Conservation (phyloP, 1,140 invertebrate species). For the Drosophila simulans region DNA sequence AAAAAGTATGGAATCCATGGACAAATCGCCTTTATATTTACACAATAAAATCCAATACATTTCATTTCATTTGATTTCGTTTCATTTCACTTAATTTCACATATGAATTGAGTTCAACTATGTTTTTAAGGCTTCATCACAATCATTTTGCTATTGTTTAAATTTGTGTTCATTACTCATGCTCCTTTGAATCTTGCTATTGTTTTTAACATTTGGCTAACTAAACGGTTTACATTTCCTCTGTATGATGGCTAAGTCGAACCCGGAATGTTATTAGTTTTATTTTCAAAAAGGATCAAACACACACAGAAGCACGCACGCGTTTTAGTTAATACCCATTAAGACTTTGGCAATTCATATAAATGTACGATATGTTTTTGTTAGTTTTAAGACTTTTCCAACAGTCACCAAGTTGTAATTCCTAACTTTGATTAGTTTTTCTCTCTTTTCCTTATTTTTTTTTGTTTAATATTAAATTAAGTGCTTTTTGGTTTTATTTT, state of each 20-base stretch:
- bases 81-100: slow-evolving; percentile 27
- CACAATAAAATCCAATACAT: slow-evolving; percentile 47
- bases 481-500: slow-evolving; percentile 43
- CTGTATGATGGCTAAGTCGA: slow-evolving; percentile 51
- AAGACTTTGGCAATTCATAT: slow-evolving; percentile 82
- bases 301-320: slow-evolving; percentile 46
- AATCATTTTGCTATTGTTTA: slow-evolving; percentile 71
- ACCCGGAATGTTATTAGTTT: slow-evolving; percentile 71
- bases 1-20: slow-evolving; percentile 31
- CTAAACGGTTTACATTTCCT: slow-evolving; percentile 62
- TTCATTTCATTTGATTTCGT: slow-evolving; percentile 55
- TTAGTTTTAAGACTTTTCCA: slow-evolving; percentile 81
- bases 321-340: slow-evolving; percentile 62
- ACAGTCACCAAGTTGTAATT: slow-evolving; percentile 75
- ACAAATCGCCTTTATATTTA: slow-evolving; percentile 46
- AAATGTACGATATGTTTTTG: slow-evolving; percentile 83
- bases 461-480: slow-evolving; percentile 41
- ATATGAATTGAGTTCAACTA: slow-evolving; percentile 48
- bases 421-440: slow-evolving; percentile 68
- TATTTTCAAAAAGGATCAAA: slow-evolving; percentile 24
- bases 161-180: slow-evolving; percentile 29
- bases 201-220: slow-evolving; percentile 71
- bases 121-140: slow-evolving; percentile 68
- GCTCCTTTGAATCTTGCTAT: slow-evolving; percentile 47
- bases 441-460: slow-evolving; percentile 5